Evolutionary conservation across 2,113 vertebrate genomes (phyloP).

Genomic region (Hirundichthys speculiger): DNA sequence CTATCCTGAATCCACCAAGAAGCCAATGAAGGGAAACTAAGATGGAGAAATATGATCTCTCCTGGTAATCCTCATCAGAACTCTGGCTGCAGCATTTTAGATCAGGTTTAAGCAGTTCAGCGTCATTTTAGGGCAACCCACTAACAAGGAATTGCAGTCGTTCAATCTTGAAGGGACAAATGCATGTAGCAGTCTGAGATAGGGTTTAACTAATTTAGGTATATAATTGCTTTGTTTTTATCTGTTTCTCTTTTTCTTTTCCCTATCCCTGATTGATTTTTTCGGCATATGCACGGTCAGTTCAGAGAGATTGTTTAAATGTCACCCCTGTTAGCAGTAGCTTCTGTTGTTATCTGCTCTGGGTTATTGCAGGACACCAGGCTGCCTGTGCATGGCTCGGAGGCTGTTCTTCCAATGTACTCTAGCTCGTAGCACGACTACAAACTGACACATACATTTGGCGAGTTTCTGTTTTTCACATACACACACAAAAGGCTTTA

Average conservation of each 20-base stretch:
- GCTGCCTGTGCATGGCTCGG: conserved; percentile 20
- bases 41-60: no score
- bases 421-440: conserved; percentile 16
- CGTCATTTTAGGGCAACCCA: no score
- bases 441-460: conserved; percentile 22
- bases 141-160: no score
- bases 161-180: no score
- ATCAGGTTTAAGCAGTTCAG: no score
- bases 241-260: neutral
- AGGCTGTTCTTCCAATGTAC: conserved; percentile 33
- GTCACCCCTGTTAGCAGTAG: conserved; percentile 70
- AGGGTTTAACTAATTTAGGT: no score
- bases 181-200: no score
- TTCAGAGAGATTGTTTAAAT: conserved; percentile 78
- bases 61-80: no score
- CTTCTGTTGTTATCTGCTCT: conserved; percentile 68
- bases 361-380: conserved; percentile 63
- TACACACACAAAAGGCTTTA: no score
- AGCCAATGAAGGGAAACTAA: no score
- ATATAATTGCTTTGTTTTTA: conserved; percentile 29
- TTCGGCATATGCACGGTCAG: conserved; percentile 64
- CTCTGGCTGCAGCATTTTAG: no score
- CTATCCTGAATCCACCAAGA: no score
- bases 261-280: conserved; percentile 24
- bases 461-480: neutral